Evolutionary conservation across 2,113 vertebrate species (phyloP).

Genomic region (Numenius arquata): DNA sequence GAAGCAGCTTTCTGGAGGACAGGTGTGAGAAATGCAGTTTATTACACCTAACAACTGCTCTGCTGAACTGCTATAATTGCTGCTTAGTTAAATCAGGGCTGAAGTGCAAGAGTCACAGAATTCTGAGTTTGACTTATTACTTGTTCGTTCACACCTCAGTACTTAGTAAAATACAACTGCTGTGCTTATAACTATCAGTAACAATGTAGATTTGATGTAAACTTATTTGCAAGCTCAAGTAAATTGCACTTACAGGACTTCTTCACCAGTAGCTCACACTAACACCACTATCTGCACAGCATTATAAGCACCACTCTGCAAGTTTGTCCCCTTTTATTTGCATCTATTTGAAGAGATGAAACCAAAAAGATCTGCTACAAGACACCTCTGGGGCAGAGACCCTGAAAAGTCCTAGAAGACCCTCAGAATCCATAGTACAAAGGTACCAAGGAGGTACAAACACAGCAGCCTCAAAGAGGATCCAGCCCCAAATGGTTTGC

Average conservation of each 20-base stretch:
- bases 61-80: not conserved
- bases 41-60: not conserved
- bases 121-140: fast-evolving
- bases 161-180: not conserved
- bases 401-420: not conserved
- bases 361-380: not conserved
- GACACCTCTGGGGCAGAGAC: not conserved
- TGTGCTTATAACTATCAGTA: not conserved
- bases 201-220: not conserved
- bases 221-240: not conserved
- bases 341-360: not conserved
- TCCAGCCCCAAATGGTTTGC: not conserved
- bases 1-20: not conserved
- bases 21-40: not conserved
- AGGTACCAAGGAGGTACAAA: not conserved
- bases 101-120: not conserved
- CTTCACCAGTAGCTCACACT: not conserved
- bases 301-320: no score
- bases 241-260: not conserved
- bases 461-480: not conserved
- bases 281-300: no score
- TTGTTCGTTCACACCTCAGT: not conserved
- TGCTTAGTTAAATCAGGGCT: not conserved
- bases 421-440: not conserved
- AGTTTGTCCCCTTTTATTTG: not conserved